Conservation (phyloP, 2,797 vertebrate genomes). For the Garrulus glandarius region DNA sequence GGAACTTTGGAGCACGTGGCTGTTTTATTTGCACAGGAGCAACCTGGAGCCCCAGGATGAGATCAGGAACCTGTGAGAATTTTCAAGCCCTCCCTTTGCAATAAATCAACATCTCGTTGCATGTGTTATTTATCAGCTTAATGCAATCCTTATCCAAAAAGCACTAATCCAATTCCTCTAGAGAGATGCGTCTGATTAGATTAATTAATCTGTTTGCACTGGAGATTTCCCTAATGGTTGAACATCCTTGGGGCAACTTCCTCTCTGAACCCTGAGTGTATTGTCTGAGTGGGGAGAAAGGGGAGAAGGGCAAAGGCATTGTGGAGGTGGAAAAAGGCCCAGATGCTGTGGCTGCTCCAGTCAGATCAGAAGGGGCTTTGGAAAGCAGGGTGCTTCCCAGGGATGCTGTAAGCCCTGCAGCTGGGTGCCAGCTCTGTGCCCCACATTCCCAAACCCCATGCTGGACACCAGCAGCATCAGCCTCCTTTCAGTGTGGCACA, state of each 20-base stretch:
- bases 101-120: slow-evolving; percentile 62
- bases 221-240: background rate
- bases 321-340: accelerated
- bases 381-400: background rate
- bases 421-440: background rate
- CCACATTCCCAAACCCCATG: accelerated
- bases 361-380: background rate
- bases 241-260: background rate
- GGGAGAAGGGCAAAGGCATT: background rate
- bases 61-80: background rate
- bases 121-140: slow-evolving; percentile 32
- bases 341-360: background rate
- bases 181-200: slow-evolving; percentile 28
- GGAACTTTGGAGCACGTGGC: background rate
- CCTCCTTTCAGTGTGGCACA: background rate
- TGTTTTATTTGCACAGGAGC: background rate
- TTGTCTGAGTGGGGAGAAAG: background rate
- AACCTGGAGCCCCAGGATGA: background rate
- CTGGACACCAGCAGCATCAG: background rate
- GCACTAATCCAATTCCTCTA: slow-evolving; percentile 52
- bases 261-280: background rate
- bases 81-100: slow-evolving; percentile 20
- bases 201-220: slow-evolving; percentile 52
- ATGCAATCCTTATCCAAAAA: slow-evolving; percentile 54
- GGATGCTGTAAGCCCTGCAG: background rate